A percentile compares a stretch with the other conserved stretches of the same genome.
phyloP scores from a whole-genome alignment of 2,888 invertebrate genomes.

The Serripes groenlandicus region DNA sequence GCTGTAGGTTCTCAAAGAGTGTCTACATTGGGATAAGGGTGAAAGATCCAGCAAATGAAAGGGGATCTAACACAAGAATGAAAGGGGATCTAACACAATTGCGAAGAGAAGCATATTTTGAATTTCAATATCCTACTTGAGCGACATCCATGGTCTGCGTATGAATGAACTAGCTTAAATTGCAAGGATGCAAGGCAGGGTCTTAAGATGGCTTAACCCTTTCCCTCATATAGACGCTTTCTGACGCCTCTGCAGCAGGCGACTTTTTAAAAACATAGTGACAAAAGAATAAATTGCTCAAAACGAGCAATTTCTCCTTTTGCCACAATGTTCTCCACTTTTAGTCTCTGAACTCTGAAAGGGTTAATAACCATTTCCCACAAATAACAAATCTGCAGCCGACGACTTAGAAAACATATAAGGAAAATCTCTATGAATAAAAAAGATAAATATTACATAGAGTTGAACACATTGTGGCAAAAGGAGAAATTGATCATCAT shows the following conservation, averaged over 20 bases:
- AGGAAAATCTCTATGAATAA: no score
- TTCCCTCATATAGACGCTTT: background rate
- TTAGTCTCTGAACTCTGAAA: no score
- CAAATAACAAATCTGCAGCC: no score
- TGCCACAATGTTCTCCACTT: background rate
- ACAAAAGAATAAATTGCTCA: background rate
- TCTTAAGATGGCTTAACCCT: background rate
- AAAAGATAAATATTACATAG: no score
- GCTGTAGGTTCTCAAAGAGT: no score
- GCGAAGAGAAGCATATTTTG: constrained; percentile 3
- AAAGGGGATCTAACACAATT: constrained; percentile 25
- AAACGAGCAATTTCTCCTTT: background rate
- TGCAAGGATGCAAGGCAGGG: no score
- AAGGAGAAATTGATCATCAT: background rate
- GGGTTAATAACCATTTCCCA: no score
- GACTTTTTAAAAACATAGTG: background rate
- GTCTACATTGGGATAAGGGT: no score
- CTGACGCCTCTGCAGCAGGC: background rate
- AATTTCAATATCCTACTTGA: constrained; percentile 22
- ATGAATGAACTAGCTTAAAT: no score
- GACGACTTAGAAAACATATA: no score
- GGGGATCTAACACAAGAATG: constrained; percentile 20
- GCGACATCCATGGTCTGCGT: no score
- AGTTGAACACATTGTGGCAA: background rate
- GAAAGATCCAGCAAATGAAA: no score